Evolutionary conservation across 2,797 vertebrate genomes (phyloP).

Genomic region (Platalea minor): DNA sequence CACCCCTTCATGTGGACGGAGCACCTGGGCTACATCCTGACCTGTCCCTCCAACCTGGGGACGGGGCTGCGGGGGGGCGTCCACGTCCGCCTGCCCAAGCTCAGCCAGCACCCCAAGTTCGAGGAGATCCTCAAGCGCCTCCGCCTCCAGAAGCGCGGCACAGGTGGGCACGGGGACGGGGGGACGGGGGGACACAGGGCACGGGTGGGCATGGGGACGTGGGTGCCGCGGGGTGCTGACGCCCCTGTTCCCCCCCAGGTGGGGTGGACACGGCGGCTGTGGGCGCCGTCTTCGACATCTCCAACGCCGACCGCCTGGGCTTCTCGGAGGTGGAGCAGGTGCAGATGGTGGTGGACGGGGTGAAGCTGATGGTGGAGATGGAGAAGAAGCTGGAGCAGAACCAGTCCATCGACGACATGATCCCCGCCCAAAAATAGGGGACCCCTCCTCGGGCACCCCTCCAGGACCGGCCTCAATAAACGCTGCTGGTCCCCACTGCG

Average conservation of each 20-base stretch:
- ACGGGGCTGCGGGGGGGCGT: slow-evolving; percentile 85
- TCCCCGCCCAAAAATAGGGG: slow-evolving; percentile 81
- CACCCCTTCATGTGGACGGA: slow-evolving; percentile 88
- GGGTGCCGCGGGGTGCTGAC: neutral
- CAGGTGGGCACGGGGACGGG: neutral
- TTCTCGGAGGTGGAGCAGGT: slow-evolving; percentile 94
- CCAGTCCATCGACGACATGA: slow-evolving; percentile 87
- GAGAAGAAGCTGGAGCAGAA: slow-evolving; percentile 97
- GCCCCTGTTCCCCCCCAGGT: slow-evolving; percentile 67
- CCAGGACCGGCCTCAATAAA: neutral
- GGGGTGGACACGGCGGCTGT: slow-evolving; percentile 95
- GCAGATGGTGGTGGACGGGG: slow-evolving; percentile 95
- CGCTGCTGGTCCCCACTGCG: neutral
- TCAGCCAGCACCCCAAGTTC: slow-evolving; percentile 86
- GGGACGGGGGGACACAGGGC: too few species aligned
- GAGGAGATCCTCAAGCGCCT: slow-evolving; percentile 84
- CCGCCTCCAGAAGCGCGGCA: slow-evolving; percentile 87
- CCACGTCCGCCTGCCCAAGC: slow-evolving; percentile 82
- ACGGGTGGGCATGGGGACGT: too few species aligned
- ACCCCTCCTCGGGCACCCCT: neutral
- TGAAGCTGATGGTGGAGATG: slow-evolving; percentile 98
- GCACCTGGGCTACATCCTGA: slow-evolving; percentile 84
- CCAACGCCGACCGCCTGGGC: slow-evolving; percentile 93
- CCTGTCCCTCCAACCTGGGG: slow-evolving; percentile 86
- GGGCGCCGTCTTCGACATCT: slow-evolving; percentile 92